Evolutionary conservation across 2,797 vertebrate genomes (phyloP), one percentile per base, ranked within the genome.

Genomic region (Crocidura indochinensis): DNA sequence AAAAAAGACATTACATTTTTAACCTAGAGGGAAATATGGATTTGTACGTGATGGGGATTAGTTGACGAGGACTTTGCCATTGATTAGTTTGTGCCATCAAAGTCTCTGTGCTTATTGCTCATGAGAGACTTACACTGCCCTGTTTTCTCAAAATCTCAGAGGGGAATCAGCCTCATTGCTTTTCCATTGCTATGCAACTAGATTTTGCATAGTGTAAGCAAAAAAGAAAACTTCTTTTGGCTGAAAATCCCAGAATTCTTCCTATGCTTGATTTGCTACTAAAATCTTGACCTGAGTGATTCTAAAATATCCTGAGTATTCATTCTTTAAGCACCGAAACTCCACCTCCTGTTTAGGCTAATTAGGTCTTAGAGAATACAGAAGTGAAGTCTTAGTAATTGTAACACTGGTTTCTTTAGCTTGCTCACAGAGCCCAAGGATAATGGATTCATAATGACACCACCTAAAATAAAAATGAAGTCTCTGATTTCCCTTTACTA

Each of bases 11-110:
- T 4, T 67, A 27, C 31, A 27, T 65, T 90, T 38, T 75, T 72
- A 92, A 85, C 26, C 87, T 73, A 76, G 75, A 78, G 67, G 76
- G 84, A 88, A 91, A 67, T 73, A 82, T 0, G 62, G 12, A 60
- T 87, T 90, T 93, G 72, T 19, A 49, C 56, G 27, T 22, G 44
- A 84, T 87, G 3, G 1, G 31, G 10, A 53, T 38, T 46, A 51
- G 47, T 8, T 60, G 26, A 9, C 5, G 27, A 79, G 77, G 47
- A 14, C 2, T 60, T 92, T 80, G 78, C 46, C 72, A 56, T 68
- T 60, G 38, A 67, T 78, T 83, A 71, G 73, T 82, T 86, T 79
- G 53, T 49, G 44, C 72, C 19, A 22, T 46, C 17, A 2, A 92
- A 92, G 64, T 60, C 51, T 84, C 68, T 67, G 47, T 38, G 49